A percentile compares a stretch with the other conserved stretches of the same genome.
Conservation (phyloP, 2,797 vertebrate species). For the Poecilia picta region DNA sequence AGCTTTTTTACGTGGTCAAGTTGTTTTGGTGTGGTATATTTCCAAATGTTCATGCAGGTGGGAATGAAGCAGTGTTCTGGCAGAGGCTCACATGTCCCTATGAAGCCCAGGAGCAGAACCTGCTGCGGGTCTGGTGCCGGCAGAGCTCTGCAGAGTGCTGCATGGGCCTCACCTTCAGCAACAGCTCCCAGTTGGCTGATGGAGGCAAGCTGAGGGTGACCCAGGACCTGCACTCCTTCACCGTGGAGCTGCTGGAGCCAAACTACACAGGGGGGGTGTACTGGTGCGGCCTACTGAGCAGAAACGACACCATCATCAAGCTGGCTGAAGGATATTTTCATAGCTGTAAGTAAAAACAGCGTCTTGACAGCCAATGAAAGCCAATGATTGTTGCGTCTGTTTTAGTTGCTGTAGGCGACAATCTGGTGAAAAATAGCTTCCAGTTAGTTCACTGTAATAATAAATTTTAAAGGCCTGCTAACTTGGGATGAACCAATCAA, state of each 20-base stretch:
- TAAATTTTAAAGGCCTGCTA: no score
- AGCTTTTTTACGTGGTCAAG: not conserved
- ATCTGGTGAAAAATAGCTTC: not conserved
- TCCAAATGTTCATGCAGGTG: slow-evolving; percentile 32
- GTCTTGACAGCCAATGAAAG: not conserved
- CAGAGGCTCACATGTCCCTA: slow-evolving; percentile 56
- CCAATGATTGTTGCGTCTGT: not conserved
- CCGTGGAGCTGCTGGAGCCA: slow-evolving; percentile 30
- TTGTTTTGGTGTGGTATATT: not conserved
- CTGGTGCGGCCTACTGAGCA: slow-evolving; percentile 66
- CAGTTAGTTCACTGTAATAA: no score
- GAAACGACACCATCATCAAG: slow-evolving; percentile 51
- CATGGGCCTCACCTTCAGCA: slow-evolving; percentile 45
- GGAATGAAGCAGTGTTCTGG: slow-evolving; percentile 10
- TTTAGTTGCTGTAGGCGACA: not conserved
- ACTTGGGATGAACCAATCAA: no score
- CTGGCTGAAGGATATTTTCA: slow-evolving; percentile 61
- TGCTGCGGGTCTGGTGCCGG: slow-evolving; percentile 67
- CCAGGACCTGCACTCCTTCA: slow-evolving; percentile 44
- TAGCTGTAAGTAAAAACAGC: slow-evolving; percentile 40
- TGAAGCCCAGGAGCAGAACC: not conserved
- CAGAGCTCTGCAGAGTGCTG: slow-evolving; percentile 55
- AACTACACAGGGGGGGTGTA: slow-evolving; percentile 50
- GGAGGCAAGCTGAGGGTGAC: slow-evolving; percentile 41
- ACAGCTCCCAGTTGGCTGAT: not conserved